A percentile compares a stretch with the other conserved stretches of the same genome.
phyloP scores from a whole-genome alignment of 2,888 invertebrate genomes.

The Amiota minor region DNA sequence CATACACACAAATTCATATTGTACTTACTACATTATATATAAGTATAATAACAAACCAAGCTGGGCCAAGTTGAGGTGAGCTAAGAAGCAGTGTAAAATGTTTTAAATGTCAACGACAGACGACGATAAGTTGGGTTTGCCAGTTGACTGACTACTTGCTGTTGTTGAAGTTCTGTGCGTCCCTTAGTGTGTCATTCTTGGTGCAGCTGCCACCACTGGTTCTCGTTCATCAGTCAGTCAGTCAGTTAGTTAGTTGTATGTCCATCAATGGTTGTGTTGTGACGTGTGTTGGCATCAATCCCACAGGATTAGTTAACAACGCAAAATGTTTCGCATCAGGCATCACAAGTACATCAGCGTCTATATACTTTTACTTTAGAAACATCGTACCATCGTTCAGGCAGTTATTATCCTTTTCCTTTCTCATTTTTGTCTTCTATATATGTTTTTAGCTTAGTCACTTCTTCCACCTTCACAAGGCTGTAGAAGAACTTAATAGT shows the following conservation, averaged over 20 bases:
- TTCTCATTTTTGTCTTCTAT: neutral
- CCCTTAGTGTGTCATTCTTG: neutral
- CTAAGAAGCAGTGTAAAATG: constrained; percentile 30
- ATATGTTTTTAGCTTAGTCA: constrained; percentile 43
- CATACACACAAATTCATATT: no score
- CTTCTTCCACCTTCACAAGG: constrained; percentile 40
- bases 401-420: constrained; percentile 1
- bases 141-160: constrained; percentile 10
- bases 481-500: constrained; percentile 25
- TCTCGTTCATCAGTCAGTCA: constrained; percentile 9
- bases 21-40: no score
- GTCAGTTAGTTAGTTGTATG: neutral
- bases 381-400: neutral
- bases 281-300: constrained; percentile 33
- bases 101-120: constrained; percentile 47
- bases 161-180: constrained; percentile 3
- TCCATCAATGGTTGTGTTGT: constrained; percentile 12
- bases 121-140: constrained; percentile 30
- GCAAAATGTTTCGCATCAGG: constrained; percentile 37
- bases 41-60: no score
- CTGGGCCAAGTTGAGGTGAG: neutral
- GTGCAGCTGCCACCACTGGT: neutral
- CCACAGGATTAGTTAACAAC: constrained; percentile 46
- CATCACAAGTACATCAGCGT: constrained; percentile 13
- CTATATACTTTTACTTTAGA: neutral